Evolutionary conservation across 2,113 vertebrate genomes (phyloP), one percentile per base, ranked within the genome.

Genomic region (Thryonomys swinderianus): DNA sequence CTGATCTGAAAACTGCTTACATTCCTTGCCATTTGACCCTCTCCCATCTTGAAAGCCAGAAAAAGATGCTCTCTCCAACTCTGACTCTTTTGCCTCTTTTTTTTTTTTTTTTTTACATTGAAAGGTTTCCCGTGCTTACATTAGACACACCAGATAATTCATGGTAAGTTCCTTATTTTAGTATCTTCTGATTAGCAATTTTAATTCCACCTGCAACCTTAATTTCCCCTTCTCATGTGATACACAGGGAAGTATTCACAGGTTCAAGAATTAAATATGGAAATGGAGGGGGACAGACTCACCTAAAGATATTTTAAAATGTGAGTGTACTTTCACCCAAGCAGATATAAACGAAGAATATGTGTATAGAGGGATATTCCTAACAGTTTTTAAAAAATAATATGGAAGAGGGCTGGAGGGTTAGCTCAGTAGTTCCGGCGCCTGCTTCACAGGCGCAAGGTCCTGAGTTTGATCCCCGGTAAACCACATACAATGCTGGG

Each of bases 271-370:
- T 59, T 18, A 74, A 42, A 55, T 25, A 27, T 51, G 61, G 37
- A 67, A n/a, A 76, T 34, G 45, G 17, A 62, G 27, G 45, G 55
- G 17, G 42, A 37, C 12, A 64, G 53, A 7, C 51, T 67, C 3
- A 53, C 13, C 78, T 85, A 90, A 93, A 6, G 32, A 71, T 74
- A 85, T 59, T 42, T 80, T 92, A 48, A 89, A 91, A 61, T 42
- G n/a, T 53, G 27, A 17, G 64, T 8, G 66, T 1, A 9, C 45
- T 79, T 73, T 64, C 42, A 64, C 8, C 61, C 13, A 79, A 76
- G 37, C 18, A 67, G 61, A 37, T 4, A 5, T 42, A 73, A 20
- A 53, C 18, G 84, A 85, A 6, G n/a, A 37, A 27, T 61, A 73
- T 64, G 30, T 34, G 14, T 66, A 91, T n/a, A n/a, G 11, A 64